Conservation (phyloP, 2,797 vertebrate species). For the Spinus pinus region DNA sequence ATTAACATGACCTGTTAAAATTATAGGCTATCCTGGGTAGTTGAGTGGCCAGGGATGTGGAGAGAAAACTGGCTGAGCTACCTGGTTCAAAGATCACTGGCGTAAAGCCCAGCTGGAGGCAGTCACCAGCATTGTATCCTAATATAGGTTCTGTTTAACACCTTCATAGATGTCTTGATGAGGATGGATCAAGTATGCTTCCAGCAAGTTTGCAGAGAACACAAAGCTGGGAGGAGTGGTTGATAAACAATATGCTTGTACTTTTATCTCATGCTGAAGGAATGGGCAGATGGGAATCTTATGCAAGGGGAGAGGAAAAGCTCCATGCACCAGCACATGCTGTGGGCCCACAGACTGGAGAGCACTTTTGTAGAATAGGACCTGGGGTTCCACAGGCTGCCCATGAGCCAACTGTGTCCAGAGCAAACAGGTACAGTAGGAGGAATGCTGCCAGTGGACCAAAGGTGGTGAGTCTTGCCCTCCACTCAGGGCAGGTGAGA, state of each 20-base stretch:
- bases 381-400: not conserved
- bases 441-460: not conserved
- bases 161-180: not conserved
- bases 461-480: not conserved
- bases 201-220: not conserved
- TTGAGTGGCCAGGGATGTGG: not conserved
- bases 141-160: not conserved
- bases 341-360: not conserved
- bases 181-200: not conserved
- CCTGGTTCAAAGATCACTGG: not conserved
- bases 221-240: not conserved
- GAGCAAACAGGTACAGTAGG: not conserved
- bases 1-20: not conserved
- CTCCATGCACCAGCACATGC: not conserved
- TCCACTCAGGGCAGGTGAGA: not conserved
- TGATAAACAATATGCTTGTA: not conserved
- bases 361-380: not conserved
- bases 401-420: not conserved
- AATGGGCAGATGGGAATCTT: not conserved
- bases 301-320: fast-evolving
- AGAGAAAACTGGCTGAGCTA: not conserved
- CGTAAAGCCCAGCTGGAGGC: not conserved
- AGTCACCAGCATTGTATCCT: not conserved
- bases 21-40: not conserved
- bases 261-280: not conserved